phyloP scores from a whole-genome alignment of 2,113 vertebrate species.

The Microtus pennsylvanicus region DNA sequence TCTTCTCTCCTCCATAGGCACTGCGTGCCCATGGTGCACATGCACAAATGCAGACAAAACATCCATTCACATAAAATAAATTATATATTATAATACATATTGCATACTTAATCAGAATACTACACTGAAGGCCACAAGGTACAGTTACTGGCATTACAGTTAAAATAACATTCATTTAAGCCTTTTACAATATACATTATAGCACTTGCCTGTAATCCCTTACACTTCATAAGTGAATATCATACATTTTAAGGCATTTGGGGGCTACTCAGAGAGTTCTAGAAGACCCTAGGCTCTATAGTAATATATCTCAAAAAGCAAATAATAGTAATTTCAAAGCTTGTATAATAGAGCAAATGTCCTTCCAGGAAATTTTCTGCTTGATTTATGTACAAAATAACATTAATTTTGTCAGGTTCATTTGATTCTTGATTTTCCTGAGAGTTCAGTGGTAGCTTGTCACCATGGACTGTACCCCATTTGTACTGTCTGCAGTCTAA shows the following conservation, averaged over 20 bases:
- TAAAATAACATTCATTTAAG: background rate
- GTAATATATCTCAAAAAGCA: background rate
- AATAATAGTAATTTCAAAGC: background rate
- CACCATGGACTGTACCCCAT: background rate
- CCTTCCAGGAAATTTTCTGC: background rate
- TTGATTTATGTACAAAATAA: background rate
- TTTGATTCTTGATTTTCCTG: background rate
- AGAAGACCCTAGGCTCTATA: background rate
- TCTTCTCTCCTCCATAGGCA: background rate
- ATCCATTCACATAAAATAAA: background rate
- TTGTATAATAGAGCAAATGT: too few species aligned
- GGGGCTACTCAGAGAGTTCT: background rate
- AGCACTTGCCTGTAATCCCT: background rate
- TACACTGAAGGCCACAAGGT: background rate
- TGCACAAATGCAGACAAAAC: background rate
- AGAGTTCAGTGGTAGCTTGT: background rate
- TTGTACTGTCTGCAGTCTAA: background rate
- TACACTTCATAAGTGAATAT: background rate
- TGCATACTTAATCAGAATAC: background rate
- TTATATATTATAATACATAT: background rate
- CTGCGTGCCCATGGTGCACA: background rate
- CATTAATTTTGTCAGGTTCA: background rate
- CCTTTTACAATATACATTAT: background rate
- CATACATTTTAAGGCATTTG: background rate
- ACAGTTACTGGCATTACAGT: background rate